A percentile compares a stretch with the other conserved stretches of the same genome.
Evolutionary conservation across 2,888 invertebrate genomes (phyloP).

Genomic region (Ferrisia virgata): DNA sequence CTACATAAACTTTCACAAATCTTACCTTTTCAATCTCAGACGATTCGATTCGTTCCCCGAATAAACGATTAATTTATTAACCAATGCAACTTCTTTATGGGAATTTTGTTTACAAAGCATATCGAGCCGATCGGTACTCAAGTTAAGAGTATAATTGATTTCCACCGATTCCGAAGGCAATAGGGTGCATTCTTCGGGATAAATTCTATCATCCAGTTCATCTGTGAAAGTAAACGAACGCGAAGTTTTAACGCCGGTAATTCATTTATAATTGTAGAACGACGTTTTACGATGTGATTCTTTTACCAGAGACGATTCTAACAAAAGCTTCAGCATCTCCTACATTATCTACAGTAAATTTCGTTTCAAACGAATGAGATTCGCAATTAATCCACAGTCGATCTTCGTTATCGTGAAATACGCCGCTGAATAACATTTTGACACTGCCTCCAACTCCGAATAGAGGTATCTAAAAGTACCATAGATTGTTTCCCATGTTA

Average conservation of each 20-base stretch:
- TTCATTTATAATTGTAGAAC: background rate
- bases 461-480: constrained; percentile 41
- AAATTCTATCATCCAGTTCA: constrained; percentile 31
- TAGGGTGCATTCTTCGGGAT: constrained; percentile 33
- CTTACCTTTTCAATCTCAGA: background rate
- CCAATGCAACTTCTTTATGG: constrained; percentile 27
- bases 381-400: constrained; percentile 47
- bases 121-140: constrained; percentile 36
- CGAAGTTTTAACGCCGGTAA: too few relatives aligned
- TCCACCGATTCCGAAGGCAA: constrained; percentile 34
- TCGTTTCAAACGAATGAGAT: constrained; percentile 44
- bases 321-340: constrained; percentile 47
- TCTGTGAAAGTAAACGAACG: too few relatives aligned
- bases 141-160: constrained; percentile 15
- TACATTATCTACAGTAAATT: constrained; percentile 45
- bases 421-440: constrained; percentile 13
- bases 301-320: constrained; percentile 44
- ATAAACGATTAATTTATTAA: constrained; percentile 33
- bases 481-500: background rate
- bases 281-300: too few relatives aligned
- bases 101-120: constrained; percentile 34
- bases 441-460: constrained; percentile 35
- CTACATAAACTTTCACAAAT: background rate
- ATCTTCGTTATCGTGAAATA: constrained; percentile 47
- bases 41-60: constrained; percentile 35